Conservation (phyloP, 2,888 invertebrate species). For the Drosophila prolongata region DNA sequence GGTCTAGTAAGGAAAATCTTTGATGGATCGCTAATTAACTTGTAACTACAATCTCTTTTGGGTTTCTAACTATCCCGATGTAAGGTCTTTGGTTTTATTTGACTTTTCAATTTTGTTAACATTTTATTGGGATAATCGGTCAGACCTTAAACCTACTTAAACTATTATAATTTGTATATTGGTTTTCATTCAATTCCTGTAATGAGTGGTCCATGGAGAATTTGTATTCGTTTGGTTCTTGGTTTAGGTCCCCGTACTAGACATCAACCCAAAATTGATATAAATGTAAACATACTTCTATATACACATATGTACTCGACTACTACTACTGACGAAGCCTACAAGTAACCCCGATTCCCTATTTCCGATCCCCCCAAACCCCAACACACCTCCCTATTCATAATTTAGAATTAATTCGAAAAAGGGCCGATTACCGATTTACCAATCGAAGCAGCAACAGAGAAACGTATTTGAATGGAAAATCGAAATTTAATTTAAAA, state of each 20-base stretch:
- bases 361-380: not conserved
- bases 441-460: not conserved
- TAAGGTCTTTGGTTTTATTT: too few species aligned
- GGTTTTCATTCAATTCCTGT: too few species aligned
- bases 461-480: conserved; percentile 20
- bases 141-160: too few species aligned
- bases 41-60: too few species aligned
- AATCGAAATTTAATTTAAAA: conserved; percentile 54
- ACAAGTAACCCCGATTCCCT: conserved; percentile 25
- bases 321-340: conserved; percentile 50
- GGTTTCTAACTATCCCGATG: too few species aligned
- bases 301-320: conserved; percentile 56
- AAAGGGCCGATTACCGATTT: conserved; percentile 26
- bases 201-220: too few species aligned
- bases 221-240: not conserved
- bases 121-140: too few species aligned
- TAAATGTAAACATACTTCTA: conserved; percentile 61
- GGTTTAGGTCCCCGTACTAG: not conserved
- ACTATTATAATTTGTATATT: too few species aligned
- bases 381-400: conserved; percentile 24
- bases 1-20: not conserved
- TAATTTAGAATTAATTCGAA: conserved; percentile 60
- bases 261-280: conserved; percentile 19
- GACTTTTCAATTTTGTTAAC: not conserved
- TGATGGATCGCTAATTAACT: too few species aligned